Evolutionary conservation across 2,113 vertebrate species (phyloP), one percentile per base, ranked within the genome.

Genomic region (Galbula dea): DNA sequence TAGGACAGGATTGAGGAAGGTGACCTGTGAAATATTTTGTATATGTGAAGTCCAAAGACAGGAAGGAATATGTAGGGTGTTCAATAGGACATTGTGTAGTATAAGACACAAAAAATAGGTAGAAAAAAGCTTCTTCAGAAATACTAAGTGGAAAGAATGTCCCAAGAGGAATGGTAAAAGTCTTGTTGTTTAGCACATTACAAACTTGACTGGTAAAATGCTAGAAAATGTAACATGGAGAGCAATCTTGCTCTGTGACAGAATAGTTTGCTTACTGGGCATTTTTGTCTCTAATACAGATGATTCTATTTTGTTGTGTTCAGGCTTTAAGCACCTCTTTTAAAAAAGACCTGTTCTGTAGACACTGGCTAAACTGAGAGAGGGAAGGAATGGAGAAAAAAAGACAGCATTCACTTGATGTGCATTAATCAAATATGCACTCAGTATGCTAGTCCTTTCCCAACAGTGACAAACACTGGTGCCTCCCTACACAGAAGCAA

Each of bases 281-380:
- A 36, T 74, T 73, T 91, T 78, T 69, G 19, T 66, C 45, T 84
- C 37, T 80, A 73, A 61, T 52, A 68, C 4, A 10, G 43, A 48
- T 43, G 32, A 67, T 77, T 83, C 17, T 76, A 2, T 41, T 88
- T 89, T 43, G 65, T 93, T 54, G 57, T 90, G 8, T 63, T 92
- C 69, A 82, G 58, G 51, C 84, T 96, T 92, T 74, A 77, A 88
- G 36, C 37, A 74, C 21, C 23, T 49, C 39, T 82, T 91, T 95
- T 91, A 11, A 48, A 75, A 90, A 84, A 51, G 27, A 3, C 65
- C 74, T 82, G 2, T 79, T 93, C 67, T 76, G 36, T 55, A 73
- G 83, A 27, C 27, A 57, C 8, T 55, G 21, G 4, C 4, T 39
- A 8, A 46, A 37, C 37, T 69, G 51, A 29, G 55, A 54, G 83